Percentiles rank a stretch among this genome's conserved stretches.
Conservation (phyloP, 2,888 invertebrate genomes). For the Aphelenchoides bicaudatus region DNA sequence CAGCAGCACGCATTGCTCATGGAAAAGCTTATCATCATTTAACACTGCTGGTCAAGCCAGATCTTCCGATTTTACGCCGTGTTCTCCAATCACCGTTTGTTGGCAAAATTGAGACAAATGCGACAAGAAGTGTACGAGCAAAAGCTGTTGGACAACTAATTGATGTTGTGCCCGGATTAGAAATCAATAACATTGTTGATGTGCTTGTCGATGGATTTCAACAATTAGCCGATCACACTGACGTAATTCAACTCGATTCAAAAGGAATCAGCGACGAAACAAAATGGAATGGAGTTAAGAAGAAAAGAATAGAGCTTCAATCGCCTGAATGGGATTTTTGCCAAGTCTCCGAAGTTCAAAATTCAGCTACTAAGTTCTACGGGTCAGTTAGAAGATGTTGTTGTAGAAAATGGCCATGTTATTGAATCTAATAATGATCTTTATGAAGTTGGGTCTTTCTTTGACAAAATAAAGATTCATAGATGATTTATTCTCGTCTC, state of each 20-base stretch:
- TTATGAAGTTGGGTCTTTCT: constrained; percentile 1
- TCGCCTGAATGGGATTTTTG: constrained; percentile 86
- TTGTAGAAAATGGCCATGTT: constrained; percentile 40
- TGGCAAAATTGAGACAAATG: constrained; percentile 77
- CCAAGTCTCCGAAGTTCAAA: constrained; percentile 77
- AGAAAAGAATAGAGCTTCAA: constrained; percentile 70
- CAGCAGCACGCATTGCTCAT: constrained; percentile 84
- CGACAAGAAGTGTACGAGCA: constrained; percentile 78
- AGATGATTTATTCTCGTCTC: too few relatives aligned
- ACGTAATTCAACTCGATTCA: constrained; percentile 23
- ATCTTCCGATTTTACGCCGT: constrained; percentile 41
- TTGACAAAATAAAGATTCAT: constrained; percentile 15
- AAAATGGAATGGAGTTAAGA: constrained; percentile 4
- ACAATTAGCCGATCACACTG: constrained; percentile 73
- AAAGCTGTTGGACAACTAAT: constrained; percentile 75
- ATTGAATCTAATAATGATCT: constrained; percentile 7
- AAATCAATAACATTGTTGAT: constrained; percentile 69
- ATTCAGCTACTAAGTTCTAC: constrained; percentile 12
- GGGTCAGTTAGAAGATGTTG: constrained; percentile 2
- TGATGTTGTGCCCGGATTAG: constrained; percentile 69
- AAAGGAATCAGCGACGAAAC: constrained; percentile 23
- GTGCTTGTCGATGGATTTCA: constrained; percentile 76
- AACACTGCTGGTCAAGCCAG: constrained; percentile 80
- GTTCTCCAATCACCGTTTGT: constrained; percentile 62
- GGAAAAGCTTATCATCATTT: constrained; percentile 93